Base-by-base conservation (phyloP, 2,888 invertebrate species). In the Drosophila rubida region DNA sequence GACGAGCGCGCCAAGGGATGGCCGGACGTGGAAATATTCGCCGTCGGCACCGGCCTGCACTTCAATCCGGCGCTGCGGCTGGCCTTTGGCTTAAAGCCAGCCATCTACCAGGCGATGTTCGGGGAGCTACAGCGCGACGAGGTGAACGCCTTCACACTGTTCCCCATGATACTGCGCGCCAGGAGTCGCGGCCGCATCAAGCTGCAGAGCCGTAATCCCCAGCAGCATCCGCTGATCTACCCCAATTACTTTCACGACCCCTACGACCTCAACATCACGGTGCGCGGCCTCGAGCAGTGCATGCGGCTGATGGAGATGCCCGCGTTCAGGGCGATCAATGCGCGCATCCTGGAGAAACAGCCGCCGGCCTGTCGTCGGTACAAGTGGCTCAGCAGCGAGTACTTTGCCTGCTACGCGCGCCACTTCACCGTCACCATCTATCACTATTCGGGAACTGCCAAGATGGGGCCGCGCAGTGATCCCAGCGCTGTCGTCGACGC, bases 1-100 rank as follows among this genome's bases (percentile, higher is more conserved):
- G 9, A 45, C 0, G 53, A 19, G 0, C 58, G 66, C 1, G 42
- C 16, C 0, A 35, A 67, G 14, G 74, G 48, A 13, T 93, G 93
- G 89, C 95, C 96, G 0, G 95, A 96, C 78, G 93, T 96, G 35
- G 95, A 96, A 88, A 87, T 95, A 2, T 93, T 96, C 58, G 93
- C 94, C 73, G 89, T 94, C 0, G 94, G 93, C 3, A 94, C 93
- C 5, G 79, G 87, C 2, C 44, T 91, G 78, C 78, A 93, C 89
- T 51, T 93, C 72, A 78, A 82, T 84, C 81, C 74, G 0, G 90
- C 89, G 0, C 55, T 90, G 4, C 54, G 75, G 0, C 61, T 85
- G 6, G 88, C 93, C 1, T 91, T 94, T 80, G 93, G 91, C 68
- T 80, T 94, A 1, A 87, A 90, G 2, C 80, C 90, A 1, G 80